These are phyloP conservation scores for Limnephilus rhombicus DNA, from an alignment of 2,888 invertebrate genomes.

Conservation along the genomic window DNA sequence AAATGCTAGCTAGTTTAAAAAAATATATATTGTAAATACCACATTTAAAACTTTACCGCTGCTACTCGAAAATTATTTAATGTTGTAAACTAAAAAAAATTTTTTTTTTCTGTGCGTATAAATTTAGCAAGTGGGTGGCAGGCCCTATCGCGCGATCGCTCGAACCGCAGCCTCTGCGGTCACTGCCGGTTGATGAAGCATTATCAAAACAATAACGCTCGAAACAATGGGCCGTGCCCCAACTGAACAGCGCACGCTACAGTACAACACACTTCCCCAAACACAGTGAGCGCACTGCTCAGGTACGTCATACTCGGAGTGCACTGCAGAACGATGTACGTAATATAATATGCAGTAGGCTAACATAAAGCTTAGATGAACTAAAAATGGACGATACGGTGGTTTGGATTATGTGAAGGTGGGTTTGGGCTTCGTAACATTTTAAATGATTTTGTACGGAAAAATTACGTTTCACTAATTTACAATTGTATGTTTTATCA, in stretches of 20 bases:
- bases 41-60: too few species aligned
- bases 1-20: too few species aligned
- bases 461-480: too few species aligned
- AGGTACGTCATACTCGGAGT: constrained; percentile 7
- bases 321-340: constrained; percentile 4
- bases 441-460: too few species aligned
- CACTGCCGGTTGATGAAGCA: constrained; percentile 63
- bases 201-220: constrained; percentile 66
- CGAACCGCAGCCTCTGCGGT: constrained; percentile 55
- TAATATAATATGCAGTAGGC: not conserved
- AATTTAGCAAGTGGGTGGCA: not conserved
- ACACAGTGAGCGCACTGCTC: constrained; percentile 22
- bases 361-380: not conserved
- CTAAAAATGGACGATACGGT: not conserved
- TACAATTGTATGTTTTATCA: too few species aligned
- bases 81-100: too few species aligned
- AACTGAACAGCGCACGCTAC: constrained; percentile 14
- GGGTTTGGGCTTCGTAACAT: too few species aligned
- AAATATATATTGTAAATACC: too few species aligned
- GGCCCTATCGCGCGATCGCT: constrained; percentile 48
- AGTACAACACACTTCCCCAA: not conserved
- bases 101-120: too few species aligned
- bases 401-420: not conserved
- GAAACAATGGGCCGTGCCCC: constrained; percentile 59
- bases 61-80: too few species aligned